Evolutionary conservation across 2,888 invertebrate genomes (phyloP).

Genomic region (Tenthredo notha): DNA sequence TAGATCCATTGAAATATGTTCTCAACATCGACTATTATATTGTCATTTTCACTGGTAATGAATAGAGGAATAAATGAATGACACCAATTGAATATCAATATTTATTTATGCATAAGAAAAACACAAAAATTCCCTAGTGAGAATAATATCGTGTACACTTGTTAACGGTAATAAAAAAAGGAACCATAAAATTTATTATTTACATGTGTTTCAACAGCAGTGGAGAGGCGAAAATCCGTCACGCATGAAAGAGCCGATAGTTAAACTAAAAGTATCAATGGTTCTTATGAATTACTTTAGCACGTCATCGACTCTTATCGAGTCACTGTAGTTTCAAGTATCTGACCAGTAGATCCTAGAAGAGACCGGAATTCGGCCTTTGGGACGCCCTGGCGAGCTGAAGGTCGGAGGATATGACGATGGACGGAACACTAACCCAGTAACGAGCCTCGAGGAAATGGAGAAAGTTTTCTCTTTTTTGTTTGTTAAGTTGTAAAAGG

Average conservation of each 20-base stretch:
- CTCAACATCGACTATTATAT: neutral
- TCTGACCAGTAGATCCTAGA: constrained; percentile 6
- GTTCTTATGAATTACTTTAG: constrained; percentile 23
- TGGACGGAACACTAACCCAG: constrained; percentile 41
- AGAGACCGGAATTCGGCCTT: neutral
- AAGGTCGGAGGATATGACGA: constrained; percentile 28
- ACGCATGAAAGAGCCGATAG: neutral
- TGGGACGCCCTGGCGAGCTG: constrained; percentile 2
- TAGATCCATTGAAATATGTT: neutral
- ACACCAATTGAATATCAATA: neutral
- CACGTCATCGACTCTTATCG: constrained; percentile 26
- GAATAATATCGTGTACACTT: neutral
- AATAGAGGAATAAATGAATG: neutral
- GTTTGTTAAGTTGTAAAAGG: constrained; percentile 41
- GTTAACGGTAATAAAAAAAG: neutral
- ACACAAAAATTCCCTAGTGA: neutral
- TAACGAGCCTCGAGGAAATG: constrained; percentile 39
- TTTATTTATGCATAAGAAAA: neutral
- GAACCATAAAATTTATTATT: neutral
- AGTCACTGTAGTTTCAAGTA: constrained; percentile 38
- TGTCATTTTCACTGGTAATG: neutral
- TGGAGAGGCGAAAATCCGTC: neutral
- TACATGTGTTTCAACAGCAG: neutral
- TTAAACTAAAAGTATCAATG: neutral
- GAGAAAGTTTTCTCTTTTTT: constrained; percentile 42